Evolutionary conservation across 1,140 invertebrate species (phyloP).

Genomic region (Zaprionus capensis): DNA sequence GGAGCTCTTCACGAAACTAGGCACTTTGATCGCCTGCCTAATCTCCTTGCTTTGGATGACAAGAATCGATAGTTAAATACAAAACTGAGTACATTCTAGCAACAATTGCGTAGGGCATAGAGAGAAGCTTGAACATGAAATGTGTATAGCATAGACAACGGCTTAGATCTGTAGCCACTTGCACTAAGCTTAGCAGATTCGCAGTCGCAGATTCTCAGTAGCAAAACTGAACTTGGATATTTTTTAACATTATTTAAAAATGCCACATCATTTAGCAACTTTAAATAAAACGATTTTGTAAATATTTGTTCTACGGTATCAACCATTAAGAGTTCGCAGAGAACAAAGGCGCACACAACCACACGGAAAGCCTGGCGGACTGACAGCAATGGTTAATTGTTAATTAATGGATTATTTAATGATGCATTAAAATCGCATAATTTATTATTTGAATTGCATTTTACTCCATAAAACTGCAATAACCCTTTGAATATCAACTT

Average conservation of each 20-base stretch:
- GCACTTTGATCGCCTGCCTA: slow-evolving; percentile 31
- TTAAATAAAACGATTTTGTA: slow-evolving; percentile 52
- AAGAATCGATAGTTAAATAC: slow-evolving; percentile 56
- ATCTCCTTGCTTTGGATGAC: slow-evolving; percentile 29
- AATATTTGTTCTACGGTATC: slow-evolving; percentile 76
- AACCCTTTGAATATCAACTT: slow-evolving; percentile 44
- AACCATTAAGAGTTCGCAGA: slow-evolving; percentile 58
- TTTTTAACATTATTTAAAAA: slow-evolving; percentile 36
- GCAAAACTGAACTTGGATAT: slow-evolving; percentile 14
- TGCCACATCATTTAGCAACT: slow-evolving; percentile 26
- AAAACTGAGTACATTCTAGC: slow-evolving; percentile 36
- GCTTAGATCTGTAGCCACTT: slow-evolving; percentile 39
- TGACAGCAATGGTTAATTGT: slow-evolving; percentile 63
- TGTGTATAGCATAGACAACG: slow-evolving; percentile 56
- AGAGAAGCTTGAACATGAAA: slow-evolving; percentile 35
- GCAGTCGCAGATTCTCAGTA: slow-evolving; percentile 50
- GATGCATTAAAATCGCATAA: slow-evolving; percentile 75
- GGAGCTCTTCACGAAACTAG: neutral
- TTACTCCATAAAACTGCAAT: slow-evolving; percentile 50
- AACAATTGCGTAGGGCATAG: slow-evolving; percentile 26
- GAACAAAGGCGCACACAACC: slow-evolving; percentile 27
- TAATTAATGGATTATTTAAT: slow-evolving; percentile 81
- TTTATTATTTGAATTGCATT: slow-evolving; percentile 69
- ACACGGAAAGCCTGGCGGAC: slow-evolving; percentile 9
- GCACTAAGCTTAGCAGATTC: slow-evolving; percentile 53